phyloP scores from a whole-genome alignment of 2,797 vertebrate genomes.

The Chloroceryle inda region DNA sequence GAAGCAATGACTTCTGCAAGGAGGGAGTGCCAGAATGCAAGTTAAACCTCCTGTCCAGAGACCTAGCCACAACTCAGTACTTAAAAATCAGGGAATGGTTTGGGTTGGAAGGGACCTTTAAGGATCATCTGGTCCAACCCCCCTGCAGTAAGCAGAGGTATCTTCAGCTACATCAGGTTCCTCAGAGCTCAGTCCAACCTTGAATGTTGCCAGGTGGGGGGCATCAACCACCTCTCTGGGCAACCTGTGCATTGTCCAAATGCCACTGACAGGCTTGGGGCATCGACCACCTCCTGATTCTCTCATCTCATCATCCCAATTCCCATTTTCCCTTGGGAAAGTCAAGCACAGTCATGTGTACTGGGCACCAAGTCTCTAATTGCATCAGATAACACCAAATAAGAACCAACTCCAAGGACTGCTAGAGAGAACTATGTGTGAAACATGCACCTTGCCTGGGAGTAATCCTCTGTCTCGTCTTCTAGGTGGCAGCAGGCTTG shows the following conservation, averaged over 20 bases:
- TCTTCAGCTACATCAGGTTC: too few relatives aligned
- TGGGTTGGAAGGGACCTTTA: neutral
- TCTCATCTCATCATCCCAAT: neutral
- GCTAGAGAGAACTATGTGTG: neutral
- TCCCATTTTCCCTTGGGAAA: neutral
- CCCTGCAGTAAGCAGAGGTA: too few relatives aligned
- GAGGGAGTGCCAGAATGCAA: neutral
- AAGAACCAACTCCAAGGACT: neutral
- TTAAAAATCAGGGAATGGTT: neutral
- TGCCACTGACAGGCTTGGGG: too few relatives aligned
- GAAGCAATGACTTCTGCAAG: neutral
- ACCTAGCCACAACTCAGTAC: neutral
- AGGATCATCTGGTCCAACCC: neutral
- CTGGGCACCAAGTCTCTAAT: neutral
- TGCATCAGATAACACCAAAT: neutral
- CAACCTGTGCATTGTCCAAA: neutral
- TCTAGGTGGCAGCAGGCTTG: constrained; percentile 90
- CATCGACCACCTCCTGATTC: neutral
- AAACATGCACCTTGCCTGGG: neutral
- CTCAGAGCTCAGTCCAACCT: too few relatives aligned
- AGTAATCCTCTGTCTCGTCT: neutral
- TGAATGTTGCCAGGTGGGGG: too few relatives aligned
- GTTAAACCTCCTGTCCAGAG: neutral
- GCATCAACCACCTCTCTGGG: too few relatives aligned
- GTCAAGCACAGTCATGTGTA: neutral